Evolutionary conservation across 2,797 vertebrate species (phyloP).

Genomic region (Yasuhikotakia modesta): DNA sequence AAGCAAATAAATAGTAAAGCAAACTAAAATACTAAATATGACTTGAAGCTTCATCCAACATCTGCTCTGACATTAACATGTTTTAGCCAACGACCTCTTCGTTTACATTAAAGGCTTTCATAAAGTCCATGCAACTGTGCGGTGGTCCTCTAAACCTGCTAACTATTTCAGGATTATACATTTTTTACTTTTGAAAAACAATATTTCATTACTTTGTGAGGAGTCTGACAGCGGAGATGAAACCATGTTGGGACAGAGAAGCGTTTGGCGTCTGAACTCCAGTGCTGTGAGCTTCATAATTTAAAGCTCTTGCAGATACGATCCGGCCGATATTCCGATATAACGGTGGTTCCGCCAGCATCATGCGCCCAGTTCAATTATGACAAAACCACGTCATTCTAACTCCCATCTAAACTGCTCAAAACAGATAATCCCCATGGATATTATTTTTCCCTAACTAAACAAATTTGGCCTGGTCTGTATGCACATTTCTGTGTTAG

Average conservation of each 20-base stretch:
- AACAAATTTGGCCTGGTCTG: too few relatives aligned
- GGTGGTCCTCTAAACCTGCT: not conserved
- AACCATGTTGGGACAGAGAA: slow-evolving; percentile 8
- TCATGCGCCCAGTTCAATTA: not conserved
- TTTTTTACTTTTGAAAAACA: not conserved
- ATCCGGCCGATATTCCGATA: not conserved
- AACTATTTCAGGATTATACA: not conserved
- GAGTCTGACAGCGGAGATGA: not conserved
- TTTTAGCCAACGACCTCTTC: too few relatives aligned
- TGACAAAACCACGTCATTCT: slow-evolving; percentile 4
- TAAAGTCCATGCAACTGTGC: not conserved
- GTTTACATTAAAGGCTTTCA: not conserved
- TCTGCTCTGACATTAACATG: too few relatives aligned
- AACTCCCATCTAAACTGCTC: not conserved
- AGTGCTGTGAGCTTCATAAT: slow-evolving; percentile 66
- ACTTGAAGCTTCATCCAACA: not conserved
- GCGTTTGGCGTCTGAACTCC: slow-evolving; percentile 39
- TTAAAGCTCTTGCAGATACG: slow-evolving; percentile 55
- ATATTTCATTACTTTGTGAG: slow-evolving; percentile 1
- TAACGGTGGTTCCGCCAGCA: not conserved
- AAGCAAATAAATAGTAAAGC: too few relatives aligned
- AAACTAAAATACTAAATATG: too few relatives aligned
- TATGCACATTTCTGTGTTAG: slow-evolving; percentile 26
- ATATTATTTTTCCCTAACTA: slow-evolving; percentile 30
- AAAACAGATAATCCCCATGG: slow-evolving; percentile 18